Evolutionary conservation across 2,113 vertebrate genomes (phyloP).

Genomic region (Peucedramus taeniatus): DNA sequence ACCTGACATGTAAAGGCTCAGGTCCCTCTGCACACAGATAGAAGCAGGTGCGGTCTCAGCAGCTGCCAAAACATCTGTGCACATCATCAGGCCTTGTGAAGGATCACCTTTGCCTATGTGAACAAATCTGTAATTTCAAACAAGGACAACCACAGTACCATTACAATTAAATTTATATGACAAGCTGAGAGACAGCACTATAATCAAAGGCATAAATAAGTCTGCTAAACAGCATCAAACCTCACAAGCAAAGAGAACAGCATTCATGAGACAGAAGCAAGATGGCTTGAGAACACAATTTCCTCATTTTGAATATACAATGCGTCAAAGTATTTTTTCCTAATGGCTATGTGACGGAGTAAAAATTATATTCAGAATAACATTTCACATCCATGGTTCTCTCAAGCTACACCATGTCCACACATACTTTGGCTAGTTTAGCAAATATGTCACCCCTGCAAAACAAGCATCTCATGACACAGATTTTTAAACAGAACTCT

Average conservation of each 20-base stretch:
- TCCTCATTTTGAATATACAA: not conserved
- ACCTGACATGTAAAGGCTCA: not conserved
- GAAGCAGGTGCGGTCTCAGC: not conserved
- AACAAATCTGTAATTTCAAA: not conserved
- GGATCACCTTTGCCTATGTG: not conserved
- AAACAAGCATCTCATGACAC: not conserved
- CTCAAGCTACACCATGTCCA: not conserved
- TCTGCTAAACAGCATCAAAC: not conserved
- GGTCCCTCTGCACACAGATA: not conserved
- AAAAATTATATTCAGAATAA: not conserved
- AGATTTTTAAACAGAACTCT: not conserved
- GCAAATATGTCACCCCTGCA: not conserved
- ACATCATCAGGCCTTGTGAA: not conserved
- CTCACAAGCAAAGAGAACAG: not conserved
- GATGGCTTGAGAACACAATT: not conserved
- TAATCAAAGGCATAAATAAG: not conserved
- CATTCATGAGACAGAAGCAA: not conserved
- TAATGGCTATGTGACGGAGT: not conserved
- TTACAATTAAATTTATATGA: not conserved
- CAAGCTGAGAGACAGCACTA: not conserved
- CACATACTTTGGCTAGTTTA: not conserved
- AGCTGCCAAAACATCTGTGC: not conserved
- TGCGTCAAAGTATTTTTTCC: not conserved
- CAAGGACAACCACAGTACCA: rapidly evolving
- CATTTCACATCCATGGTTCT: not conserved